Conservation (phyloP, 2,113 vertebrate species). For the Phainopepla nitens region DNA sequence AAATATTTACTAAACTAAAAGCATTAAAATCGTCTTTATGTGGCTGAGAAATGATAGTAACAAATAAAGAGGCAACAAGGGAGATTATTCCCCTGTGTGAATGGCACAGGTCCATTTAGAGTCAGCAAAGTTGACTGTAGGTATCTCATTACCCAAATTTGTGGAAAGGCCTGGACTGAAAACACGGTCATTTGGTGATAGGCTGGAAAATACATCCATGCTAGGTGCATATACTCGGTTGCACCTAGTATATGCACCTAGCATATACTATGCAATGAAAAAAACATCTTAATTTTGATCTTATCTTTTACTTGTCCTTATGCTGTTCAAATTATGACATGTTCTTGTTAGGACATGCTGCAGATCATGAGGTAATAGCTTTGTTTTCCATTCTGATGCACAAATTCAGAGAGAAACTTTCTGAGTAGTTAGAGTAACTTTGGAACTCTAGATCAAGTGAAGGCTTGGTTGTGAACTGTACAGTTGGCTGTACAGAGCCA, state of each 20-base stretch:
- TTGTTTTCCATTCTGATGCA: background rate
- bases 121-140: background rate
- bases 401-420: background rate
- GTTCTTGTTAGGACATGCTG: background rate
- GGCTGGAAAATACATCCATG: fast-evolving
- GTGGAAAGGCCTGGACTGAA: background rate
- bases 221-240: background rate
- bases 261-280: no score
- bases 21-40: background rate
- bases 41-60: background rate
- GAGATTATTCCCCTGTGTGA: background rate
- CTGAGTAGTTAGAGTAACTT: background rate
- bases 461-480: background rate
- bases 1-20: background rate
- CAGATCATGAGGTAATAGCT: fast-evolving
- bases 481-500: background rate
- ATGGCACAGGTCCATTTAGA: background rate
- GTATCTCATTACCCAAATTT: background rate
- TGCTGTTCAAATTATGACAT: background rate
- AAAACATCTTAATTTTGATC: background rate
- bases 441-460: background rate
- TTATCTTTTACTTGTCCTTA: background rate
- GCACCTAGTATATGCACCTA: no score
- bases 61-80: background rate
- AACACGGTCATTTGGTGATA: background rate